phyloP scores from a whole-genome alignment of 2,113 vertebrate species.

The Forbesichthys agassizii region DNA sequence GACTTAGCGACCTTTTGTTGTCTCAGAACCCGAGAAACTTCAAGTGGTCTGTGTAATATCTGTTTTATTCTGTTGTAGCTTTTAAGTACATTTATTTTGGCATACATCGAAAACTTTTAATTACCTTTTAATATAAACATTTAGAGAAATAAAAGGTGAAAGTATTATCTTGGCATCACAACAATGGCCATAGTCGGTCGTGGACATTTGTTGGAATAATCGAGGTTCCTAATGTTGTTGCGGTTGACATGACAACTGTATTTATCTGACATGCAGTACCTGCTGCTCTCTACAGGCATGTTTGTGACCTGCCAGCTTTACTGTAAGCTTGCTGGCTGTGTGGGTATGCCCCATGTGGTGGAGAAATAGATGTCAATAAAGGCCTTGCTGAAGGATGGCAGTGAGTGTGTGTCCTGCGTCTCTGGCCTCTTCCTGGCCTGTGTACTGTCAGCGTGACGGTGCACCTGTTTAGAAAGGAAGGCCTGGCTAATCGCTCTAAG shows the following conservation, averaged over 20 bases:
- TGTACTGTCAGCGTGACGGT: constrained; percentile 43
- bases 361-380: neutral
- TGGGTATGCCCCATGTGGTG: neutral
- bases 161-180: neutral
- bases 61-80: constrained; percentile 52
- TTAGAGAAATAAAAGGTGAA: constrained; percentile 32
- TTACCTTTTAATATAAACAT: constrained; percentile 15
- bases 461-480: constrained; percentile 67
- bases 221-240: constrained; percentile 5
- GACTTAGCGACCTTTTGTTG: constrained; percentile 37
- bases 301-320: neutral
- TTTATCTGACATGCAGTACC: neutral
- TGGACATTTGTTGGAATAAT: too few species aligned
- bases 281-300: neutral
- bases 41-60: constrained; percentile 54
- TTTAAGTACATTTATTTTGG: constrained; percentile 54
- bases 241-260: neutral
- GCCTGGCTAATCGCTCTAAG: constrained; percentile 57
- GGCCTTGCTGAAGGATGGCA: constrained; percentile 5
- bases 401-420: constrained; percentile 18
- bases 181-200: too few species aligned
- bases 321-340: neutral
- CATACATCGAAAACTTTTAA: neutral
- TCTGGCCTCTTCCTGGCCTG: constrained; percentile 9
- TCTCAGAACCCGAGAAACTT: constrained; percentile 38